phyloP scores from a whole-genome alignment of 2,888 invertebrate species.

The Lasioglossum leucozonium region DNA sequence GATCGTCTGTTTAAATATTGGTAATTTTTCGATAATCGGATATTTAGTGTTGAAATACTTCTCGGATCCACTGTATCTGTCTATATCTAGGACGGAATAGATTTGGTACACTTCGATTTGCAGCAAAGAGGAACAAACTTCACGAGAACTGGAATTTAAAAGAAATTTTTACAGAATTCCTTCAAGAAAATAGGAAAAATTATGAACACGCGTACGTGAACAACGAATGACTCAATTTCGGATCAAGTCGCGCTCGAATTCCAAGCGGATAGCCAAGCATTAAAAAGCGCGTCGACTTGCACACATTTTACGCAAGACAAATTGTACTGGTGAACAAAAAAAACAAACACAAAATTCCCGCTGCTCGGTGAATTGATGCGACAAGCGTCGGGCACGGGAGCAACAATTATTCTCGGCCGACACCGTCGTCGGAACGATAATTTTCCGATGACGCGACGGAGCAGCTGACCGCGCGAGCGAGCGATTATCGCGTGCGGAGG shows the following conservation, averaged over 20 bases:
- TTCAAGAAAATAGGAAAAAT: neutral
- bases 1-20: too few relatives aligned
- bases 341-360: neutral
- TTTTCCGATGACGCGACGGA: slow-evolving; percentile 39
- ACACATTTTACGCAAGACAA: neutral
- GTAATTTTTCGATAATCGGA: too few relatives aligned
- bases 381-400: neutral
- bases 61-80: too few relatives aligned
- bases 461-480: slow-evolving; percentile 50
- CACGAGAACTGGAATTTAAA: too few relatives aligned
- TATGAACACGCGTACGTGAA: neutral
- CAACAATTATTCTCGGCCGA: slow-evolving; percentile 36
- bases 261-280: neutral
- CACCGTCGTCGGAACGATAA: slow-evolving; percentile 44
- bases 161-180: too few relatives aligned
- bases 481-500: slow-evolving; percentile 59
- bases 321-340: neutral
- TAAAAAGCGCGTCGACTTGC: neutral
- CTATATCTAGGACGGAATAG: too few relatives aligned
- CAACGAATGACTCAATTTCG: neutral
- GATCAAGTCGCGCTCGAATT: neutral
- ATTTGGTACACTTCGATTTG: too few relatives aligned
- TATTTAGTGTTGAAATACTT: too few relatives aligned
- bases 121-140: too few relatives aligned
- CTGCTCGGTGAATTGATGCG: neutral